Percentiles rank a stretch among this genome's conserved stretches.
phyloP scores from a whole-genome alignment of 2,888 invertebrate genomes.

The Protophormia terraenovae region DNA sequence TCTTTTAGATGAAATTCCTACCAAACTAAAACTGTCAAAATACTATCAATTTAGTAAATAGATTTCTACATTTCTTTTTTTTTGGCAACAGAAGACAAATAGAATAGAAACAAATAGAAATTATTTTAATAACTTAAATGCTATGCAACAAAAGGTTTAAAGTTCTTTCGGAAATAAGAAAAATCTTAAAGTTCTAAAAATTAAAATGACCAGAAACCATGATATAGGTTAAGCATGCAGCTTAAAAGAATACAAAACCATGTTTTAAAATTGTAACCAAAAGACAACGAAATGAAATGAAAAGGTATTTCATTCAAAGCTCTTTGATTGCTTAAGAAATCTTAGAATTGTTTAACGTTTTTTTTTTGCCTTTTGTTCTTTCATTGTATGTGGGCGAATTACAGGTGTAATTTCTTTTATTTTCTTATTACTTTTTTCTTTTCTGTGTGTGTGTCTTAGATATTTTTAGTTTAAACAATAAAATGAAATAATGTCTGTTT shows the following conservation, averaged over 20 bases:
- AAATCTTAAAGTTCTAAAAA: not conserved
- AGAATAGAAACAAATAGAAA: slow-evolving; percentile 27
- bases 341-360: slow-evolving; percentile 12
- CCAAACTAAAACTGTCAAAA: slow-evolving; percentile 40
- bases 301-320: not conserved
- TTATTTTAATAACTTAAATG: slow-evolving; percentile 19
- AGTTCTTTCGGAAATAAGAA: too few relatives aligned
- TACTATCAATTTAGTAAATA: slow-evolving; percentile 39
- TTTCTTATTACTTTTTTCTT: not conserved
- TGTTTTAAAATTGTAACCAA: slow-evolving; percentile 1
- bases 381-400: slow-evolving; percentile 1
- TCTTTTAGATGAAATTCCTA: not conserved
- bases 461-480: slow-evolving; percentile 30
- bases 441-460: not conserved
- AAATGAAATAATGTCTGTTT: slow-evolving; percentile 54
- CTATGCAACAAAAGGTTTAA: not conserved
- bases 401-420: slow-evolving; percentile 56
- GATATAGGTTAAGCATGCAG: slow-evolving; percentile 12
- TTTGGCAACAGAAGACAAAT: not conserved
- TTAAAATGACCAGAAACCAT: not conserved
- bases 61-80: not conserved
- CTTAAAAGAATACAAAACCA: not conserved
- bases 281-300: slow-evolving; percentile 17
- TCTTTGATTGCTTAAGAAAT: slow-evolving; percentile 21
- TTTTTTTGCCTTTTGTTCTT: not conserved